Conservation (phyloP, 2,797 vertebrate species). For the Falco peregrinus region DNA sequence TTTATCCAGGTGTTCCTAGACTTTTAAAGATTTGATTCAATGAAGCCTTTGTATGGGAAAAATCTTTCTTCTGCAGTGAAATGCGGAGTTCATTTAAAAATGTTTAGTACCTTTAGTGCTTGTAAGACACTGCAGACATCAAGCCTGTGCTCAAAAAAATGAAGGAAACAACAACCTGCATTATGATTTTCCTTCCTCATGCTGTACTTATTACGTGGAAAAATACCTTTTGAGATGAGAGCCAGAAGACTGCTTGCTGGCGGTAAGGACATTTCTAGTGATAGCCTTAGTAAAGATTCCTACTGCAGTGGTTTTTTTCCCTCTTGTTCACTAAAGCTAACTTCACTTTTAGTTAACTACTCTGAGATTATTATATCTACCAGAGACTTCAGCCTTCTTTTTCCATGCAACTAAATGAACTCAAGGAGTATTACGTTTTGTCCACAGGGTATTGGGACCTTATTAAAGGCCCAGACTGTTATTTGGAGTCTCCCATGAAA, state of each 20-base stretch:
- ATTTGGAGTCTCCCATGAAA: neutral
- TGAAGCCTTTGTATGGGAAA: neutral
- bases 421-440: neutral
- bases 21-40: neutral
- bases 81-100: neutral
- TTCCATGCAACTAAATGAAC: neutral
- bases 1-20: neutral
- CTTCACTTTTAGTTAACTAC: neutral
- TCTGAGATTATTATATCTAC: neutral
- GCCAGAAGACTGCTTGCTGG: neutral
- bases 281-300: neutral
- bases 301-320: neutral
- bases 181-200: neutral
- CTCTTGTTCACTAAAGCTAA: neutral
- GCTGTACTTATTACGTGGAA: neutral
- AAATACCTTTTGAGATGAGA: neutral
- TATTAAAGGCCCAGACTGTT: neutral
- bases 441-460: neutral
- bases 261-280: neutral
- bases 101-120: neutral
- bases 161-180: neutral
- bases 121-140: neutral
- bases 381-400: neutral
- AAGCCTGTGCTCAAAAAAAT: neutral
- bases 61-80: neutral